Percentiles rank a stretch among this genome's conserved stretches.
These are phyloP conservation scores for Drosophila leontia DNA, from an alignment of 1,140 invertebrate species.

Conservation along the genomic window DNA sequence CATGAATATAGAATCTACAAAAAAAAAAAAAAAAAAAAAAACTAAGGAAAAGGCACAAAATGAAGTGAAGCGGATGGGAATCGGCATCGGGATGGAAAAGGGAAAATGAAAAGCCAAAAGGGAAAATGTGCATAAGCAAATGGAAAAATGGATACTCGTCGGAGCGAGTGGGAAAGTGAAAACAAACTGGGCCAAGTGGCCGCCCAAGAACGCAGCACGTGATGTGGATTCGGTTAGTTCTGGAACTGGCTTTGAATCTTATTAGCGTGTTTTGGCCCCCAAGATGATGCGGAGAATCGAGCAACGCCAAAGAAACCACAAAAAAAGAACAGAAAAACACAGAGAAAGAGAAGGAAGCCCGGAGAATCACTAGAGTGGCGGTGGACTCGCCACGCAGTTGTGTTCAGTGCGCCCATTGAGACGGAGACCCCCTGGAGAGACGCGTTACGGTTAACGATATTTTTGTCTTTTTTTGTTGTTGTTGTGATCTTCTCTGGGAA, in stretches of 20 bases:
- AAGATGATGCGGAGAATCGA: constrained; percentile 41
- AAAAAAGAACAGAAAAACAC: constrained; percentile 21
- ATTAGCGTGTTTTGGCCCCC: constrained; percentile 61
- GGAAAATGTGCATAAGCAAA: background rate
- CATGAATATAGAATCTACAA: constrained; percentile 28
- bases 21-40: background rate
- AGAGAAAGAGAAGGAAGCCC: background rate
- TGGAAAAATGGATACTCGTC: background rate
- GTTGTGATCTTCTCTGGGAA: too few species aligned
- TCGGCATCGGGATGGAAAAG: background rate
- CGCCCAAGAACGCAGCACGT: constrained; percentile 51
- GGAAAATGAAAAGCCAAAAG: background rate
- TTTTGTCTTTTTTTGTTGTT: background rate
- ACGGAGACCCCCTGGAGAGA: constrained; percentile 32
- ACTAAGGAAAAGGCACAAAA: background rate
- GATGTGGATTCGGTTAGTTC: constrained; percentile 32
- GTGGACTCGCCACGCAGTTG: constrained; percentile 22
- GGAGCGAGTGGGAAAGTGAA: constrained; percentile 23
- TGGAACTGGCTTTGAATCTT: constrained; percentile 53
- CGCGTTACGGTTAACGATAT: constrained; percentile 2
- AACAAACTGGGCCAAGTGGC: constrained; percentile 76
- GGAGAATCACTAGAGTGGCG: constrained; percentile 13
- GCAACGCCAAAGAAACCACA: constrained; percentile 37
- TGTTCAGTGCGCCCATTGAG: constrained; percentile 59
- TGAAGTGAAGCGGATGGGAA: constrained; percentile 13